Evolutionary conservation across 2,888 invertebrate species (phyloP).

Genomic region (Fragum whitleyi): DNA sequence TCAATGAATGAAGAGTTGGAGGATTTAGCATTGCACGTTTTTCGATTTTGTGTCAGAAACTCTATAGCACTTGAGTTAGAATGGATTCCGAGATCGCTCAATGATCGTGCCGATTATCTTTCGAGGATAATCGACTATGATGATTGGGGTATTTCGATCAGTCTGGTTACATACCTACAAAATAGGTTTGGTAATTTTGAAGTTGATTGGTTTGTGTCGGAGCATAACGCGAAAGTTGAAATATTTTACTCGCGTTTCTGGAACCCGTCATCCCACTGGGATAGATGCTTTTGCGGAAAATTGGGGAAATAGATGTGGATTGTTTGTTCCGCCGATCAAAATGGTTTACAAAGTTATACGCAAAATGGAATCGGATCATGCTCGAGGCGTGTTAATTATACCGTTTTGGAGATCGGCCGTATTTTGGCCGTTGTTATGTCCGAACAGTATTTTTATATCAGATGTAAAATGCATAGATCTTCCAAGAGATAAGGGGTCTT

Average conservation of each 20-base stretch:
- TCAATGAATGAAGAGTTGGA: too few species aligned
- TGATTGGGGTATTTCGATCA: not conserved
- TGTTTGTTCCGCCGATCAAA: slow-evolving; percentile 32
- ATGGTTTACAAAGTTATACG: slow-evolving; percentile 23
- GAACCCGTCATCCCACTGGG: not conserved
- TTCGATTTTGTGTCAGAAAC: not conserved
- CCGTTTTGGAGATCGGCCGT: slow-evolving; percentile 40
- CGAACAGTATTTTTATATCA: slow-evolving; percentile 10
- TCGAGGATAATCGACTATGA: too few species aligned
- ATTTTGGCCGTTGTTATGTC: slow-evolving; percentile 41
- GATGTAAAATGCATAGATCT: slow-evolving; percentile 19
- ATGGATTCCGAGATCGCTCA: too few species aligned
- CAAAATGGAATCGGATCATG: slow-evolving; percentile 26
- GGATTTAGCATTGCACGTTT: too few species aligned
- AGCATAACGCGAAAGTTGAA: too few species aligned
- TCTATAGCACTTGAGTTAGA: too few species aligned
- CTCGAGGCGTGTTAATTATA: slow-evolving; percentile 7
- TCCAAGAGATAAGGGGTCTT: not conserved
- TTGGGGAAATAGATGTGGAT: too few species aligned
- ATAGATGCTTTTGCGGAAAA: too few species aligned
- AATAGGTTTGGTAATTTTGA: not conserved
- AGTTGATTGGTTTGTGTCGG: too few species aligned
- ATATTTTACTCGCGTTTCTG: too few species aligned
- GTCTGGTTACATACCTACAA: not conserved
- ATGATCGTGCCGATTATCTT: too few species aligned